Evolutionary conservation across 2,797 vertebrate species (phyloP).

Genomic region (Oreonectes daqikongensis): DNA sequence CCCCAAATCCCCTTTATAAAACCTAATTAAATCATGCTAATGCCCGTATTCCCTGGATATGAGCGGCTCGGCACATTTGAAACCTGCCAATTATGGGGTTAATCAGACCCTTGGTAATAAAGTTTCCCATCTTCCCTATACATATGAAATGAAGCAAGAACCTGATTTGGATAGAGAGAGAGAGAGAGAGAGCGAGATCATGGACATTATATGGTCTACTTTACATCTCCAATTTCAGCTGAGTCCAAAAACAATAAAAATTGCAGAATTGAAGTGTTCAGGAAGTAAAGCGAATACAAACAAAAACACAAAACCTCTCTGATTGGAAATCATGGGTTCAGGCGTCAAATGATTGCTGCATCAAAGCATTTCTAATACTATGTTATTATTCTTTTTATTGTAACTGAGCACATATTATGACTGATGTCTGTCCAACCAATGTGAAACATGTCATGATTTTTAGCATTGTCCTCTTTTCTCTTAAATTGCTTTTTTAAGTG

Average conservation of each 20-base stretch:
- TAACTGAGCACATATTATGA: slow-evolving; percentile 6
- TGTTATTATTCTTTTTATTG: slow-evolving; percentile 39
- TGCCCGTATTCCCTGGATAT: slow-evolving; percentile 59
- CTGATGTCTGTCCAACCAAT: slow-evolving; percentile 9
- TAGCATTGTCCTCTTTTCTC: neutral
- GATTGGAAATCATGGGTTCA: slow-evolving; percentile 46
- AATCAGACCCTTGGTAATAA: slow-evolving; percentile 61
- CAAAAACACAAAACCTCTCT: slow-evolving; percentile 31
- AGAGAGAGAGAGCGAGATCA: slow-evolving; percentile 27
- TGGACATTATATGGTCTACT: slow-evolving; percentile 3
- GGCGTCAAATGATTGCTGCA: slow-evolving; percentile 29
- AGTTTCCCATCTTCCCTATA: slow-evolving; percentile 42
- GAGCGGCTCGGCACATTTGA: slow-evolving; percentile 50
- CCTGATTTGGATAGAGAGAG: slow-evolving; percentile 14
- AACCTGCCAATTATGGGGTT: slow-evolving; percentile 57
- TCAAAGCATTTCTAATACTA: slow-evolving; percentile 21
- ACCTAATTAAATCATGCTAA: slow-evolving; percentile 64
- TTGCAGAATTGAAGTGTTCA: slow-evolving; percentile 9
- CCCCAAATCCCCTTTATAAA: slow-evolving; percentile 41
- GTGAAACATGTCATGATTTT: neutral
- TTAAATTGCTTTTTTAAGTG: neutral
- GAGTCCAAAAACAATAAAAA: slow-evolving; percentile 13
- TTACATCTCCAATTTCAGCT: neutral
- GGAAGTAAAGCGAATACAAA: slow-evolving; percentile 8
- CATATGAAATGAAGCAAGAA: slow-evolving; percentile 46